Conservation (phyloP, 2,797 vertebrate species). For the Zonotrichia albicollis region DNA sequence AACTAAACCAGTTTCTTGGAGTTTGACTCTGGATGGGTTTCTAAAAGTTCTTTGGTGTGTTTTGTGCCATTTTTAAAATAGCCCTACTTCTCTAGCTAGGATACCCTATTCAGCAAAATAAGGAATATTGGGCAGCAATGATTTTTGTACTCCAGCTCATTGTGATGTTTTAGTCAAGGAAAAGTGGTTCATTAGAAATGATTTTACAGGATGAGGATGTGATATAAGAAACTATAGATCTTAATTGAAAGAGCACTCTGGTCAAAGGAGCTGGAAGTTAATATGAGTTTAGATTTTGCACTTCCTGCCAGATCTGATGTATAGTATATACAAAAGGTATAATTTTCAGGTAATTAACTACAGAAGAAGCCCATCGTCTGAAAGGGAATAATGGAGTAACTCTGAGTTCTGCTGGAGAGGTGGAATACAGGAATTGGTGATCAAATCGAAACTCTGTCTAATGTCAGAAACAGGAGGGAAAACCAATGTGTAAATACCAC, state of each 20-base stretch:
- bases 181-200: neutral
- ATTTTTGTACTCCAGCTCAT: neutral
- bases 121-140: neutral
- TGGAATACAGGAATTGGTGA: neutral
- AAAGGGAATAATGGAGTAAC: neutral
- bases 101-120: rapidly evolving
- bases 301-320: neutral
- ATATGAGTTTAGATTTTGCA: neutral
- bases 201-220: neutral
- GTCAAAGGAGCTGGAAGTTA: neutral
- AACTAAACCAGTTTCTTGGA: neutral
- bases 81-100: neutral
- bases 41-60: neutral
- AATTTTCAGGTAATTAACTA: neutral
- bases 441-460: neutral
- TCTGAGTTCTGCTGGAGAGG: neutral
- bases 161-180: neutral
- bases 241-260: neutral
- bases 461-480: neutral
- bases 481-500: neutral
- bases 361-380: neutral
- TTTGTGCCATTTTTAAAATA: neutral
- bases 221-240: neutral
- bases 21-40: rapidly evolving
- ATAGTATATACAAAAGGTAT: neutral